A percentile compares a stretch with the other conserved stretches of the same genome.
Conservation (phyloP, 2,113 vertebrate species). For the Tragelaphus strepsiceros region DNA sequence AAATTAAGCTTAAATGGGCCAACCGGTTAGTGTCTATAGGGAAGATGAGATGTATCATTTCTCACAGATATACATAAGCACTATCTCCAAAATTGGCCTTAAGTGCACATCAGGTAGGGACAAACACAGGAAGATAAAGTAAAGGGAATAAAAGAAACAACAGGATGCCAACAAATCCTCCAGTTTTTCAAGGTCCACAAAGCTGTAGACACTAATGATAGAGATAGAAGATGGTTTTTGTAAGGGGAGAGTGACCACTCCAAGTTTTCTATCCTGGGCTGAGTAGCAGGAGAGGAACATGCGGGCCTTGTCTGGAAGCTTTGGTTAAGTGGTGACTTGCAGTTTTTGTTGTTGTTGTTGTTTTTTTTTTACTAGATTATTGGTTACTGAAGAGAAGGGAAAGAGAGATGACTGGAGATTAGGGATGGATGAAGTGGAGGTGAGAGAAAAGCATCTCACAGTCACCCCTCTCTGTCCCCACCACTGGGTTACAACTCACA, state of each 20-base stretch:
- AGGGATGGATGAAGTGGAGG: neutral
- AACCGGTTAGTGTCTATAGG: neutral
- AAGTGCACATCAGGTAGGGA: neutral
- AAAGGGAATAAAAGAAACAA: neutral
- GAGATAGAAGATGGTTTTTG: neutral
- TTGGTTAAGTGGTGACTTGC: neutral
- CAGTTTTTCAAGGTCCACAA: neutral
- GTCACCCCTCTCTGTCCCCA: neutral
- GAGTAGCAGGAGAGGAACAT: rapidly evolving
- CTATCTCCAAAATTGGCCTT: neutral
- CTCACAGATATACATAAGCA: neutral
- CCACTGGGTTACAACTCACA: neutral
- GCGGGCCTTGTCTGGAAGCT: neutral
- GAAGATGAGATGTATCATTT: neutral
- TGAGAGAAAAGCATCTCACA: neutral
- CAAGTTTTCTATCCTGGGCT: neutral
- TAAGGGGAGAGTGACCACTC: neutral
- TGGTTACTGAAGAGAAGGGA: neutral
- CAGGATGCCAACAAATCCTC: neutral
- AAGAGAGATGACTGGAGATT: neutral
- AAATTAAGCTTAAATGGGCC: constrained; percentile 8
- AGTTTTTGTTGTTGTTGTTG: neutral
- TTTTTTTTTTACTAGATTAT: neutral
- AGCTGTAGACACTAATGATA: neutral
- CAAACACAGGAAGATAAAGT: neutral